Evolutionary conservation across 2,888 invertebrate genomes (phyloP).

Genomic region (Meteorus colon): DNA sequence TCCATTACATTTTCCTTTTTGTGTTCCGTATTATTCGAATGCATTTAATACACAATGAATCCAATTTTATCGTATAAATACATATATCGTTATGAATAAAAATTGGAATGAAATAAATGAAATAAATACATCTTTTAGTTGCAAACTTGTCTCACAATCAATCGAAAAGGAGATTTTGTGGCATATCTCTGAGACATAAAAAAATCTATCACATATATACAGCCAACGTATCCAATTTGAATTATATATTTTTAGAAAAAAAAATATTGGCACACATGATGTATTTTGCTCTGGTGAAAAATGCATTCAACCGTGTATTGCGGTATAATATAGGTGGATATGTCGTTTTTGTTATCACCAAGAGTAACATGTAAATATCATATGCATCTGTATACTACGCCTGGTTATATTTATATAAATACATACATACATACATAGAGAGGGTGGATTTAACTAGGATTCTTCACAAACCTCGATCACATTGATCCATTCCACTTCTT

Average conservation of each 20-base stretch:
- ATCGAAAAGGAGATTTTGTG: neutral
- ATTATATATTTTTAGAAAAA: neutral
- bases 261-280: neutral
- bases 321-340: neutral
- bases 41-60: neutral
- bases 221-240: neutral
- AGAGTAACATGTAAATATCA: neutral
- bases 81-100: neutral
- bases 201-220: neutral
- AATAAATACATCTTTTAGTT: neutral
- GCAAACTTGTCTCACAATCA: neutral
- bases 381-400: neutral
- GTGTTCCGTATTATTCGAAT: neutral
- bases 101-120: neutral
- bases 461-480: conserved; percentile 28
- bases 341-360: conserved; percentile 1
- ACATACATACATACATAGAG: neutral
- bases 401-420: neutral
- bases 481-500: conserved; percentile 38
- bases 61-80: neutral
- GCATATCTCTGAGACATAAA: neutral
- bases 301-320: conserved; percentile 4
- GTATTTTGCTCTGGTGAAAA: neutral
- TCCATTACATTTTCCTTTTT: neutral
- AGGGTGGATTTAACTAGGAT: conserved; percentile 32